phyloP scores from a whole-genome alignment of 2,888 invertebrate species.

The Idaea aversata region DNA sequence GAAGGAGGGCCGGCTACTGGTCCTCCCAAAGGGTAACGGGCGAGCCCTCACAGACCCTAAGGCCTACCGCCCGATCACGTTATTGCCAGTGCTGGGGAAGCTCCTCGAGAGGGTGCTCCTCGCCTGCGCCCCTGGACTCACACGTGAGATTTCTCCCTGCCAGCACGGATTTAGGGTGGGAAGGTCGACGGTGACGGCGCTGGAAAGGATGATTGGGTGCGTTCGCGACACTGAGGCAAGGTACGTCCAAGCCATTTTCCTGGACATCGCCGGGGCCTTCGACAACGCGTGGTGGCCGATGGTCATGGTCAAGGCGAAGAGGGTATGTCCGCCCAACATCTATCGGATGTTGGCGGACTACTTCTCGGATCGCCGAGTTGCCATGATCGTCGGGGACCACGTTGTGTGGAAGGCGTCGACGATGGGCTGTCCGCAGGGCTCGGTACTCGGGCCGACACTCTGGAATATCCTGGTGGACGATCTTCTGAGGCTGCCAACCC shows the following conservation, averaged over 20 bases:
- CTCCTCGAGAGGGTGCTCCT: no score
- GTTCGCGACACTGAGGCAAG: neutral
- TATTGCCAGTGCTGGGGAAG: no score
- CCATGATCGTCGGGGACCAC: neutral
- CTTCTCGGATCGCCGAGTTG: constrained; percentile 1
- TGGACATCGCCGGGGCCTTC: constrained; percentile 8
- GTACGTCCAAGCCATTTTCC: constrained; percentile 1
- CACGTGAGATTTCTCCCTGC: neutral
- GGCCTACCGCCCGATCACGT: no score
- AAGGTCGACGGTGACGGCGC: neutral
- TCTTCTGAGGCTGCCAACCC: no score
- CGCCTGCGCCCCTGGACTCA: no score
- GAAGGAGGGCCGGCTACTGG: no score
- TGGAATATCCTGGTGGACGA: constrained; percentile 1
- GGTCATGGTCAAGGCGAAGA: neutral
- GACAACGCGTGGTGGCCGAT: constrained; percentile 4
- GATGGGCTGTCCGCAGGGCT: constrained; percentile 5
- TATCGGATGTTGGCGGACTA: constrained; percentile 3
- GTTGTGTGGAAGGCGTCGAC: constrained; percentile 7
- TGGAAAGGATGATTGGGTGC: neutral
- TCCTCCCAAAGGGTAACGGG: no score
- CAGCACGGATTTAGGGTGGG: neutral
- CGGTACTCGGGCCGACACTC: neutral
- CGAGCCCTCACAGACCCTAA: no score
- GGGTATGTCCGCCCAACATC: constrained; percentile 1